These are phyloP conservation scores for Danio rerio DNA, from an alignment of 2,113 vertebrate genomes.

Conservation along the genomic window GRCz12tu NC_133180.1:63729501-63730000, in stretches of 20 bases:
- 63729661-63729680: slow-evolving; percentile 56
- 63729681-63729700: slow-evolving; percentile 13
- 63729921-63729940: not conserved
- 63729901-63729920: slow-evolving; percentile 87
- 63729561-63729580: not conserved
- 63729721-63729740: not conserved
- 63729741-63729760: not conserved
- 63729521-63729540: not conserved
- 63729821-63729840: slow-evolving; percentile 86
- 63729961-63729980: no score
- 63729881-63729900: slow-evolving; percentile 94
- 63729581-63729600: slow-evolving; percentile 92
- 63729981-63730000: no score
- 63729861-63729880: slow-evolving; percentile 93
- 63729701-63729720: not conserved
- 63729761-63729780: slow-evolving; percentile 17
- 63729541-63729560: no score
- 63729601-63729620: slow-evolving; percentile 91
- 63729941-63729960: not conserved
- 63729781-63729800: not conserved
- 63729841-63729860: slow-evolving; percentile 91
- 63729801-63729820: slow-evolving; percentile 25
- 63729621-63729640: slow-evolving; percentile 95
- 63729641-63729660: slow-evolving; percentile 96
- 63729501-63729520: not conserved